A percentile compares a stretch with the other conserved stretches of the same genome.
phyloP scores from a whole-genome alignment of 2,113 vertebrate species.

The Sylvilagus bachmani region DNA sequence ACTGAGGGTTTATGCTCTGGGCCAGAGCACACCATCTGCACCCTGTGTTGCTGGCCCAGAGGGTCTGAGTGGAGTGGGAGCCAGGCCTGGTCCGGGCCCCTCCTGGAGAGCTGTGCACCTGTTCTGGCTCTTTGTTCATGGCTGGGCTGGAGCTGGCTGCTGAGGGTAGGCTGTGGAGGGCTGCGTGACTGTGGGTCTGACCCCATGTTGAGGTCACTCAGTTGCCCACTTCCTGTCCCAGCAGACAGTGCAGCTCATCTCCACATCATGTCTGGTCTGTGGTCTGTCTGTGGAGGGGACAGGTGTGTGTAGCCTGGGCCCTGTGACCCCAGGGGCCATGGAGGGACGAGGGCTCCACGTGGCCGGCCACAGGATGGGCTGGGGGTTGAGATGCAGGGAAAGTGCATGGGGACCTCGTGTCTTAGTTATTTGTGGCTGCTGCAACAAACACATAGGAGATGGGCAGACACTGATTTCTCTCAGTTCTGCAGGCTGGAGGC shows the following conservation, averaged over 20 bases:
- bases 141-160: neutral
- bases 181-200: neutral
- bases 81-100: neutral
- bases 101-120: accelerated
- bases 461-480: too few relatives aligned
- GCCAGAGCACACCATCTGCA: too few relatives aligned
- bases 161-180: neutral
- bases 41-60: neutral
- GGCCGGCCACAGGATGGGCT: neutral
- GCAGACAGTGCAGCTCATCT: neutral
- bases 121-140: accelerated
- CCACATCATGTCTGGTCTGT: slow-evolving; percentile 80
- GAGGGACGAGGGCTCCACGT: neutral
- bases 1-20: too few relatives aligned
- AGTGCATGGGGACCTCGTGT: too few relatives aligned
- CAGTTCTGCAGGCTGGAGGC: too few relatives aligned
- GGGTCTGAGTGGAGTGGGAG: accelerated
- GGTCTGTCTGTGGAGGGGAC: slow-evolving; percentile 81
- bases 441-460: too few relatives aligned
- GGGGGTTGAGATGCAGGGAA: neutral
- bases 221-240: slow-evolving; percentile 75
- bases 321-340: neutral
- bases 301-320: slow-evolving; percentile 74
- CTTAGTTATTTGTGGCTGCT: too few relatives aligned
- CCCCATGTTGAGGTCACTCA: slow-evolving; percentile 66